A percentile compares a stretch with the other conserved stretches of the same genome.
phyloP scores from a whole-genome alignment of 1,140 invertebrate species.

The Epicauta chinensis region DNA sequence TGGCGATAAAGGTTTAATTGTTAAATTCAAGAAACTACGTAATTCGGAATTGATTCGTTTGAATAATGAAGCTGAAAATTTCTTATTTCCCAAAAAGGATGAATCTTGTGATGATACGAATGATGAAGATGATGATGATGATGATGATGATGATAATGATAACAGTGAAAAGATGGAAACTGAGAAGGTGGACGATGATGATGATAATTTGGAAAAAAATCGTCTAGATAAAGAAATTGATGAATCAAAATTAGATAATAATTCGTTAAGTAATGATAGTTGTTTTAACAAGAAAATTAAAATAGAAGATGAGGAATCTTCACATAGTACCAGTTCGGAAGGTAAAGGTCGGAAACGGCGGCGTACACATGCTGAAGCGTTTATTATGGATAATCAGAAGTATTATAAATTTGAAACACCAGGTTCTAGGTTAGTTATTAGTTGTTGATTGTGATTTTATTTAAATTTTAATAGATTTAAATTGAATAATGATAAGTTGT shows the following conservation, averaged over 20 bases:
- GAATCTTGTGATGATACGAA: conserved; percentile 48
- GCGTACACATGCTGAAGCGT: conserved; percentile 51
- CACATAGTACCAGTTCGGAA: conserved; percentile 34
- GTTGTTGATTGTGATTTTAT: too few species aligned
- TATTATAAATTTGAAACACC: conserved; percentile 59
- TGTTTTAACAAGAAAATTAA: conserved; percentile 9
- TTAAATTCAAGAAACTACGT: conserved; percentile 65
- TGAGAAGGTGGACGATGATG: too few species aligned
- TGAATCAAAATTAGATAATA: conserved; percentile 22
- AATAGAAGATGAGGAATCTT: conserved; percentile 33
- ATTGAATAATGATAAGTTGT: conserved; percentile 13
- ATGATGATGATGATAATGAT: conserved; percentile 41
- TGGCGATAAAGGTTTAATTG: conserved; percentile 51
- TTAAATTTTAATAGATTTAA: not conserved
- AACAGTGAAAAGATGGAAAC: conserved; percentile 29
- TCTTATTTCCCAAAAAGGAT: conserved; percentile 68
- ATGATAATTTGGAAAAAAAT: too few species aligned
- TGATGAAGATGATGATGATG: conserved; percentile 44
- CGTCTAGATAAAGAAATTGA: conserved; percentile 40
- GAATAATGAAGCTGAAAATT: conserved; percentile 76
- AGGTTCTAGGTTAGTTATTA: conserved; percentile 42
- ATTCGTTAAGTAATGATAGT: not conserved
- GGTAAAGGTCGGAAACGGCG: conserved; percentile 40
- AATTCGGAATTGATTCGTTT: conserved; percentile 65
- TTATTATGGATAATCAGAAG: conserved; percentile 54